Evolutionary conservation across 2,797 vertebrate species (phyloP).

Genomic region (Hippocampus kuda): DNA sequence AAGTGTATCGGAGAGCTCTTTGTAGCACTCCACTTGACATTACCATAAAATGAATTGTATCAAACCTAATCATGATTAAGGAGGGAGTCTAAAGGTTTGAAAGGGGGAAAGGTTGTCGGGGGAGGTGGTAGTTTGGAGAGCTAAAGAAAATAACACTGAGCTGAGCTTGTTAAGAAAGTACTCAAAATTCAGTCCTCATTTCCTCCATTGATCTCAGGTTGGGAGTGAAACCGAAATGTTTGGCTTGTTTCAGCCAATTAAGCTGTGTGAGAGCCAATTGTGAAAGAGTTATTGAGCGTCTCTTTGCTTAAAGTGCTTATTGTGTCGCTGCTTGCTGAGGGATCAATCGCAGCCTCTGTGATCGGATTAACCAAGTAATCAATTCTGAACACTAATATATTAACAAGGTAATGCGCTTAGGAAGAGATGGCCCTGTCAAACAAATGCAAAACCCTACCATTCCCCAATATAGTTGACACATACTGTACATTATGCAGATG

Average conservation of each 20-base stretch:
- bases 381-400: conserved; percentile 93
- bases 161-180: conserved; percentile 70
- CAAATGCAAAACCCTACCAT: conserved; percentile 27
- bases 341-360: conserved; percentile 82
- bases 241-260: conserved; percentile 96
- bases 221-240: conserved; percentile 90
- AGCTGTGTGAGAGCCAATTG: conserved; percentile 79
- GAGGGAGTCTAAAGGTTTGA: conserved; percentile 1
- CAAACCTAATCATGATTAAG: conserved; percentile 25
- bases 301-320: conserved; percentile 83
- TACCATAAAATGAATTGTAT: conserved; percentile 14
- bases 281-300: conserved; percentile 80
- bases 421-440: conserved; percentile 51
- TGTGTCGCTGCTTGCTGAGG: conserved; percentile 73
- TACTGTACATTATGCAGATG: not conserved
- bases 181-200: conserved; percentile 81
- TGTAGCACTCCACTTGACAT: not conserved
- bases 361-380: conserved; percentile 94
- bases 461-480: conserved; percentile 22
- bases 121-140: not conserved
- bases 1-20: not conserved
- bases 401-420: conserved; percentile 85
- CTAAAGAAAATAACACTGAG: conserved; percentile 10
- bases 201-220: conserved; percentile 81
- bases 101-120: not conserved